Evolutionary conservation across 2,888 invertebrate genomes (phyloP).

Genomic region (Coenonympha glycerion): DNA sequence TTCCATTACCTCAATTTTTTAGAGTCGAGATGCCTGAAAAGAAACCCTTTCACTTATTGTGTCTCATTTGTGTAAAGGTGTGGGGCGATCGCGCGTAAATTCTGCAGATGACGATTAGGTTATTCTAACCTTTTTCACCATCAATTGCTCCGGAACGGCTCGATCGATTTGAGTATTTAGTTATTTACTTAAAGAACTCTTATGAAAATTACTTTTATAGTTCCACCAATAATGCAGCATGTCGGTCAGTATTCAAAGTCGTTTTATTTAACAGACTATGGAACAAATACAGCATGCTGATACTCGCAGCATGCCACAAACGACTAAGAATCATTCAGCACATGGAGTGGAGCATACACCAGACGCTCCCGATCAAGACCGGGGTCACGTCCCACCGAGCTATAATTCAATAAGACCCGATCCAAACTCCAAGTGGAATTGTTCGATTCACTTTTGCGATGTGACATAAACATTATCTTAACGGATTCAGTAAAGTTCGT

Average conservation of each 20-base stretch:
- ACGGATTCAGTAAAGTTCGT: slow-evolving; percentile 5
- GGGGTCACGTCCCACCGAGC: slow-evolving; percentile 53
- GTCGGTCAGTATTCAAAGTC: too few species aligned
- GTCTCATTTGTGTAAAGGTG: slow-evolving; percentile 62
- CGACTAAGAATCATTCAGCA: slow-evolving; percentile 55
- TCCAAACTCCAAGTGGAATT: slow-evolving; percentile 50
- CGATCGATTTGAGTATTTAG: too few species aligned
- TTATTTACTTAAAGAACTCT: too few species aligned
- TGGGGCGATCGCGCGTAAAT: slow-evolving; percentile 60
- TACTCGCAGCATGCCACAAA: slow-evolving; percentile 33
- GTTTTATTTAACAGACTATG: too few species aligned
- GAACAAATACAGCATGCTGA: too few species aligned
- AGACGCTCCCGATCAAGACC: slow-evolving; percentile 46
- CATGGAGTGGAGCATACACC: slow-evolving; percentile 59
- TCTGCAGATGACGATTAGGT: slow-evolving; percentile 57
- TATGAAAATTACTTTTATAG: too few species aligned
- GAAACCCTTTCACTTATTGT: slow-evolving; percentile 72
- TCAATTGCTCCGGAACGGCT: too few species aligned
- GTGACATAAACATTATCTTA: slow-evolving; percentile 30
- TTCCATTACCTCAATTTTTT: slow-evolving; percentile 76
- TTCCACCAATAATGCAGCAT: too few species aligned
- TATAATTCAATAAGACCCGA: slow-evolving; percentile 67
- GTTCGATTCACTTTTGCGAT: slow-evolving; percentile 44
- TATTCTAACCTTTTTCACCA: slow-evolving; percentile 38
- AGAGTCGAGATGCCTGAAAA: slow-evolving; percentile 66